A percentile compares a stretch with the other conserved stretches of the same genome.
phyloP scores from a whole-genome alignment of 2,888 invertebrate species.

The Venustoraphidia nigricollis region DNA sequence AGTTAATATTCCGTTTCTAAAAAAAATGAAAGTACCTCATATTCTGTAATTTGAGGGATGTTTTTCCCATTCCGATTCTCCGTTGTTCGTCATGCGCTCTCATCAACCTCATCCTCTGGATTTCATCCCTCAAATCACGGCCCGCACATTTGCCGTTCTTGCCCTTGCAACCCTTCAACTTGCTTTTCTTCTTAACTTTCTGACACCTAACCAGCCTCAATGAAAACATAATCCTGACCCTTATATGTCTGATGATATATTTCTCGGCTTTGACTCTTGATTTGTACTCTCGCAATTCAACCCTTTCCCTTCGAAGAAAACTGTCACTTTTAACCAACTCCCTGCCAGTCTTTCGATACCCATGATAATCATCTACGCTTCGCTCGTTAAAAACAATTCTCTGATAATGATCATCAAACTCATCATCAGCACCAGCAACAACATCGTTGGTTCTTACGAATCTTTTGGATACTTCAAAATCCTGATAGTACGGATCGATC shows the following conservation, averaged over 20 bases:
- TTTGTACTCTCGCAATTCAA: constrained; percentile 2
- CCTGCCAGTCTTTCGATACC: too few relatives aligned
- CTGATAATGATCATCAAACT: too few relatives aligned
- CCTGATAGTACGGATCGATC: too few relatives aligned
- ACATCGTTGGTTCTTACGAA: too few relatives aligned
- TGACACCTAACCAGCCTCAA: constrained; percentile 41
- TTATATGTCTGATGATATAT: constrained; percentile 44
- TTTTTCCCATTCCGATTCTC: constrained; percentile 25
- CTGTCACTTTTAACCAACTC: too few relatives aligned
- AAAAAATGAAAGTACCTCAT: constrained; percentile 21
- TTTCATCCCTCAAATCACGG: neutral
- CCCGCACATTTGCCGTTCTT: neutral
- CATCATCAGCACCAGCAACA: too few relatives aligned
- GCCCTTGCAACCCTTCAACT: neutral
- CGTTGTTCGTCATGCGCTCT: constrained; percentile 24
- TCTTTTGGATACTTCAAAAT: too few relatives aligned
- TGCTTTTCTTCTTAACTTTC: constrained; percentile 17
- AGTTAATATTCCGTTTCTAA: neutral
- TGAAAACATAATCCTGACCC: constrained; percentile 50
- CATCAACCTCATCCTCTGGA: constrained; percentile 8
- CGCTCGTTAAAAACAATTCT: too few relatives aligned
- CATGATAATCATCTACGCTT: too few relatives aligned
- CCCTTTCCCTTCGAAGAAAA: neutral
- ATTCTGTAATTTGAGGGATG: constrained; percentile 28
- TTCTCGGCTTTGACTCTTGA: constrained; percentile 31